These are phyloP conservation scores for Garra rufa DNA, from an alignment of 2,113 vertebrate genomes.

Conservation along the genomic window DNA sequence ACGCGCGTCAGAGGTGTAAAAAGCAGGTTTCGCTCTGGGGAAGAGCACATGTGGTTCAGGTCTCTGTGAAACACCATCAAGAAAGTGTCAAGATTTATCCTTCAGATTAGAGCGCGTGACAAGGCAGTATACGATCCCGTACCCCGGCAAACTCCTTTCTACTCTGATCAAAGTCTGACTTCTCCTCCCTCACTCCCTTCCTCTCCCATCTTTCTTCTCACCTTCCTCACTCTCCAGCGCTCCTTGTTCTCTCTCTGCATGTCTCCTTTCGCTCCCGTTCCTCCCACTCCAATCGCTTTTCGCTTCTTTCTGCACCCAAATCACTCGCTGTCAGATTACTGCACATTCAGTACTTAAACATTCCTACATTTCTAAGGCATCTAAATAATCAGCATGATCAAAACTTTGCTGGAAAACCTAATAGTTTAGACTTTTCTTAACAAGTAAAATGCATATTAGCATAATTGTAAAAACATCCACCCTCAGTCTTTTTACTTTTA, in stretches of 20 bases:
- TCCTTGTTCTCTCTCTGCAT: constrained; percentile 16
- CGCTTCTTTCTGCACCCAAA: neutral
- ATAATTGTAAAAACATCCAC: neutral
- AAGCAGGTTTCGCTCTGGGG: constrained; percentile 19
- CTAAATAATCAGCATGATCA: no score
- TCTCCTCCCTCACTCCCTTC: neutral
- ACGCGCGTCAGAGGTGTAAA: constrained; percentile 1
- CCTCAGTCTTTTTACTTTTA: neutral
- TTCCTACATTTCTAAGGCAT: no score
- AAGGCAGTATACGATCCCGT: neutral
- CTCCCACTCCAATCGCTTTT: constrained; percentile 13
- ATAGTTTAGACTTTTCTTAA: neutral
- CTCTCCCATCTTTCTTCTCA: neutral
- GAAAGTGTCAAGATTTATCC: constrained; percentile 37
- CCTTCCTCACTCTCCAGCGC: neutral
- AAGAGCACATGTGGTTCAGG: constrained; percentile 16
- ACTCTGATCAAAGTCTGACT: constrained; percentile 12
- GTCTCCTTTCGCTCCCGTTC: constrained; percentile 4
- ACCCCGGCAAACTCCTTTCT: neutral
- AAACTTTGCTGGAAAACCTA: no score
- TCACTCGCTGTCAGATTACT: neutral
- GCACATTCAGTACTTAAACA: neutral
- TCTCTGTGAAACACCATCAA: constrained; percentile 23
- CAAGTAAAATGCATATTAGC: neutral
- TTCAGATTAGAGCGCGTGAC: constrained; percentile 23